These are phyloP conservation scores for Chionodraco myersi DNA, from an alignment of 2,113 vertebrate genomes.

Conservation along the genomic window DNA sequence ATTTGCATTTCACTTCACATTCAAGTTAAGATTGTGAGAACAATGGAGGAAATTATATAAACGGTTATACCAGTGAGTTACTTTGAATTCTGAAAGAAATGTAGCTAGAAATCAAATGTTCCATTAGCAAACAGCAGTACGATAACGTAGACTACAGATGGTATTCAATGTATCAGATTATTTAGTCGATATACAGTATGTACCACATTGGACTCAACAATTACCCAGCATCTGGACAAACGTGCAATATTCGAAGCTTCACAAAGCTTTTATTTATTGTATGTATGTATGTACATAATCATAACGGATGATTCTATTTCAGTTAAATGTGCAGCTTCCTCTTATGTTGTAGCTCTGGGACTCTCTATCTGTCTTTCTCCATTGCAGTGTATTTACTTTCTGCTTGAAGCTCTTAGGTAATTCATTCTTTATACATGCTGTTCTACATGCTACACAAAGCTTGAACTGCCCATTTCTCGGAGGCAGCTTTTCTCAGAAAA, in stretches of 20 bases:
- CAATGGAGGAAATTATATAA: too few relatives aligned
- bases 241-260: not conserved
- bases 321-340: slow-evolving; percentile 19
- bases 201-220: too few relatives aligned
- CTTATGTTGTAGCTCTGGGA: slow-evolving; percentile 1
- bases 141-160: not conserved
- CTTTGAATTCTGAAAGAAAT: too few relatives aligned
- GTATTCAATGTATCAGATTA: not conserved
- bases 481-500: slow-evolving; percentile 16
- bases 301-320: slow-evolving; percentile 9
- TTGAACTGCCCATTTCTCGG: slow-evolving; percentile 33
- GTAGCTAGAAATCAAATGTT: too few relatives aligned
- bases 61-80: too few relatives aligned
- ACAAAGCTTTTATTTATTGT: not conserved
- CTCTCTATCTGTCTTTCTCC: slow-evolving; percentile 23
- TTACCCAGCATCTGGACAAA: not conserved
- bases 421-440: slow-evolving; percentile 55
- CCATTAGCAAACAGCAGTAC: not conserved
- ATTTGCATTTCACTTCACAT: not conserved
- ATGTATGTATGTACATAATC: not conserved
- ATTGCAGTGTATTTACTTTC: slow-evolving; percentile 32
- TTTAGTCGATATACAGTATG: not conserved
- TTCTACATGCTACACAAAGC: slow-evolving; percentile 56
- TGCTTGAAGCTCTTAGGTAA: slow-evolving; percentile 34
- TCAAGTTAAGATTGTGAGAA: too few relatives aligned